Percentiles rank a stretch among this genome's conserved stretches.
Evolutionary conservation across 2,113 vertebrate genomes (phyloP).

Genomic region (Oncorhynchus tshawytscha): DNA sequence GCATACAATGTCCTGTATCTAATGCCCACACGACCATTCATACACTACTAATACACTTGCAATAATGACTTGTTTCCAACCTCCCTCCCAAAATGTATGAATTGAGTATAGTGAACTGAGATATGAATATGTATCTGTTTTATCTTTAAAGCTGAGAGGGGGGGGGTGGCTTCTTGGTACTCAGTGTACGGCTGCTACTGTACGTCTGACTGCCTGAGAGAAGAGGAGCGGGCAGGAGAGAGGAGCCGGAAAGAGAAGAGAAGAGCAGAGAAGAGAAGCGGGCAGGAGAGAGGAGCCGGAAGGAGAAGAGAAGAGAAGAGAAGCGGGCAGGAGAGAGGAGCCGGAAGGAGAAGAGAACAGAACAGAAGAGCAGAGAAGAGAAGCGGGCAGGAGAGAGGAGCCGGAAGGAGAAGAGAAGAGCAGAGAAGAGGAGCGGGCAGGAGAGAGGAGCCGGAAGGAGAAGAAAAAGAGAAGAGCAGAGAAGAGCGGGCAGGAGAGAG

Average conservation of each 20-base stretch:
- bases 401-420: background rate
- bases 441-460: background rate
- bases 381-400: background rate
- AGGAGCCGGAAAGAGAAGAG: background rate
- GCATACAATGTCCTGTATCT: no score
- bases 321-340: background rate
- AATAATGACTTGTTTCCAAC: no score
- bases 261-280: background rate
- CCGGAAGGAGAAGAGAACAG: background rate
- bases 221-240: background rate
- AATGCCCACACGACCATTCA: no score
- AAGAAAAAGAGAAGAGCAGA: no score
- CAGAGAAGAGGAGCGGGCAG: background rate
- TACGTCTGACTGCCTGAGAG: background rate
- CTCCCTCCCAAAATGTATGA: background rate
- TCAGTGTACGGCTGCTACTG: background rate
- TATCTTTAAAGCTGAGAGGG: background rate
- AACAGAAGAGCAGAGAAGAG: background rate
- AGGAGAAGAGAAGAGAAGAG: background rate
- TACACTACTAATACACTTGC: no score
- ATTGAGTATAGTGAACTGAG: background rate
- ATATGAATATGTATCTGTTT: background rate
- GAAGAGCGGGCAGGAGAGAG: no score
- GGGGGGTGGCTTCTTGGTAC: background rate
- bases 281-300: no score